Evolutionary conservation across 2,113 vertebrate genomes (phyloP).

Genomic region (Seriola aureovittata): DNA sequence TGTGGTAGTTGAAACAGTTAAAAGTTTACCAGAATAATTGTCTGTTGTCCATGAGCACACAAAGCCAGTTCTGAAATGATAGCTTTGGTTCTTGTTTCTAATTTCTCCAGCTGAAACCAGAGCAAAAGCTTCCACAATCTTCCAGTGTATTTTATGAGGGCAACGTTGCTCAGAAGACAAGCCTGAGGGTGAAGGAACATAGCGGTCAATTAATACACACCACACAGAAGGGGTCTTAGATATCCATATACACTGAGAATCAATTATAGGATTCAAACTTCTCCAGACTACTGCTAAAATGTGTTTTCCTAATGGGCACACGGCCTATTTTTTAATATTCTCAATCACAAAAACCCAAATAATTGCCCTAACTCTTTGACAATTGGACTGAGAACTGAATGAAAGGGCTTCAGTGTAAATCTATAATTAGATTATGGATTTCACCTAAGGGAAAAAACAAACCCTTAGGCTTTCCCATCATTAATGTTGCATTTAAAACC

Average conservation of each 20-base stretch:
- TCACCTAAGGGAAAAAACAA: slow-evolving; percentile 14
- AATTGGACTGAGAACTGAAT: neutral
- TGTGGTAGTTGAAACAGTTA: neutral
- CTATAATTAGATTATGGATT: slow-evolving; percentile 9
- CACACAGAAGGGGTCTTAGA: slow-evolving; percentile 18
- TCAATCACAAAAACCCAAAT: slow-evolving; percentile 23
- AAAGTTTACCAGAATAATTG: slow-evolving; percentile 17
- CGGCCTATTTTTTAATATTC: slow-evolving; percentile 22
- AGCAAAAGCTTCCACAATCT: slow-evolving; percentile 27
- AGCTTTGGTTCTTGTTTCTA: neutral
- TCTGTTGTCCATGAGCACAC: slow-evolving; percentile 11
- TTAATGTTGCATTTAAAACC: slow-evolving; percentile 23
- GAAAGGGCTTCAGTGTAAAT: slow-evolving; percentile 25
- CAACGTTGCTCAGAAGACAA: slow-evolving; percentile 18
- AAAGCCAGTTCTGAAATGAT: slow-evolving; percentile 1
- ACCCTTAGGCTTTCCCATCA: slow-evolving; percentile 8
- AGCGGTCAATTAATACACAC: slow-evolving; percentile 33
- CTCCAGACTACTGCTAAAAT: neutral
- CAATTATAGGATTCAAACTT: slow-evolving; percentile 1
- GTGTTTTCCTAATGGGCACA: slow-evolving; percentile 5
- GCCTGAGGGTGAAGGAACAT: slow-evolving; percentile 30
- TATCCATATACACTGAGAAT: slow-evolving; percentile 5
- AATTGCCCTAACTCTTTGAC: neutral
- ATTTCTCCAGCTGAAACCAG: slow-evolving; percentile 6
- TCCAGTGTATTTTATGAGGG: slow-evolving; percentile 11